Base-by-base conservation (phyloP, 2,113 vertebrate genomes). In the Aphyosemion australe region DNA sequence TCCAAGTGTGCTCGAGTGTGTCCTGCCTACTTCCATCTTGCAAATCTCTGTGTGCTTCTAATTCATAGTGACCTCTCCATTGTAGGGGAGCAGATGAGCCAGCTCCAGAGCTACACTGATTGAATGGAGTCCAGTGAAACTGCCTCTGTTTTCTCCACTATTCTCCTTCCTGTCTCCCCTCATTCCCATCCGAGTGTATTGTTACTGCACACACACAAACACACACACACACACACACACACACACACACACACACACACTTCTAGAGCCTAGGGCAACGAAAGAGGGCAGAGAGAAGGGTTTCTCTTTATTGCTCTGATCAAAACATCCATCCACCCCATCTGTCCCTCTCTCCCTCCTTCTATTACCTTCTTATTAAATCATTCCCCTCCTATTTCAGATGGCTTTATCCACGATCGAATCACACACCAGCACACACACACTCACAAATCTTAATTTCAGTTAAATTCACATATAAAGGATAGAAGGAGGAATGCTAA, bases 41-140 rank as follows among this genome's bases (percentile, higher is more conserved):
- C 72, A 60, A 81, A 85, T 74, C 84, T 82, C 79, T 49, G 63
- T 18, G 50, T 39, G 72, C 55, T 78, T 88, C 84, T 88, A 88
- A 89, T 89, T 88, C 82, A 84, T 69, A 81, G 79, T 88, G 89
- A 89, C 86, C 87, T 60, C 74, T 80, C 80, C 71, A 87, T 89
- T 88, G 87, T 89, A 68, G 64, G 64, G n/a, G 80, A 84, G 83
- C 83, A 88, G 89, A 88, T 86, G 89, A 89, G 86, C 69, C 31
- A 74, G 78, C 72, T 84, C 76, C 76, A 19, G 52, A 21, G 39
- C 69, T 18, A 8, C 67, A 12, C 86, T 87, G 86, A 90, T 87
- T 88, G 86, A 89, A 90, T 88, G 83, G 83, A 89, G 83, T 84
- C 78, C 76, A 75, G 80, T 21, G 59, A 65, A 77, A 84, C 82